phyloP scores from a whole-genome alignment of 2,888 invertebrate genomes.

The Nomada ruficornis region DNA sequence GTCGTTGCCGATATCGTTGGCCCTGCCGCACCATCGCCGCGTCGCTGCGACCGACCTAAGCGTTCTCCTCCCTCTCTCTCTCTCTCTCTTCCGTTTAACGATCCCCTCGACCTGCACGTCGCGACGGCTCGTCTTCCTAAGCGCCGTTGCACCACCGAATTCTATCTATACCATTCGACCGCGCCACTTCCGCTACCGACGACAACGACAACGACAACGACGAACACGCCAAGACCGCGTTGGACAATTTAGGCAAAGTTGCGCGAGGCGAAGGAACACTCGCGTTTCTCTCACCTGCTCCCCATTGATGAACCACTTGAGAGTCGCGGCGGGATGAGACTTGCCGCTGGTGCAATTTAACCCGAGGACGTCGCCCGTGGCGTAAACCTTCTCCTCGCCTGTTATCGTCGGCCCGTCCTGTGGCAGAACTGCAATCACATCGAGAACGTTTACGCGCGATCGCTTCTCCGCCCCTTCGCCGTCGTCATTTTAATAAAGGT shows the following conservation, averaged over 20 bases:
- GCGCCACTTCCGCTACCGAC: too few relatives aligned
- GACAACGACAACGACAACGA: background rate
- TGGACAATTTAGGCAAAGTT: background rate
- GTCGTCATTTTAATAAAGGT: constrained; percentile 5
- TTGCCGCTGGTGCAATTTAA: constrained; percentile 86
- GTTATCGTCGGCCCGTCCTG: constrained; percentile 85
- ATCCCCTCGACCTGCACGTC: constrained; percentile 24
- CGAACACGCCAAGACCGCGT: background rate
- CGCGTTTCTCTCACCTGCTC: constrained; percentile 79
- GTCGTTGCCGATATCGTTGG: constrained; percentile 35
- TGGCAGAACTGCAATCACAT: constrained; percentile 82
- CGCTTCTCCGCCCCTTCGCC: background rate
- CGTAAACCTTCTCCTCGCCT: constrained; percentile 85
- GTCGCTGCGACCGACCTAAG: constrained; percentile 18
- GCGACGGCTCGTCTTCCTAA: background rate
- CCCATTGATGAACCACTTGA: constrained; percentile 86
- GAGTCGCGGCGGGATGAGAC: constrained; percentile 84
- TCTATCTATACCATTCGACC: constrained; percentile 9
- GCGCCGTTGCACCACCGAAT: background rate
- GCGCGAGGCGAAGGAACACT: background rate
- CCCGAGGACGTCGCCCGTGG: constrained; percentile 85
- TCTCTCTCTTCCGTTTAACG: constrained; percentile 36
- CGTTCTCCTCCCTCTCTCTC: constrained; percentile 2
- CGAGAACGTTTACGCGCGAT: constrained; percentile 35
- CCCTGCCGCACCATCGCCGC: constrained; percentile 16